Evolutionary conservation across 2,113 vertebrate species (phyloP), one percentile per base, ranked within the genome.

Genomic region (Peucedramus taeniatus): DNA sequence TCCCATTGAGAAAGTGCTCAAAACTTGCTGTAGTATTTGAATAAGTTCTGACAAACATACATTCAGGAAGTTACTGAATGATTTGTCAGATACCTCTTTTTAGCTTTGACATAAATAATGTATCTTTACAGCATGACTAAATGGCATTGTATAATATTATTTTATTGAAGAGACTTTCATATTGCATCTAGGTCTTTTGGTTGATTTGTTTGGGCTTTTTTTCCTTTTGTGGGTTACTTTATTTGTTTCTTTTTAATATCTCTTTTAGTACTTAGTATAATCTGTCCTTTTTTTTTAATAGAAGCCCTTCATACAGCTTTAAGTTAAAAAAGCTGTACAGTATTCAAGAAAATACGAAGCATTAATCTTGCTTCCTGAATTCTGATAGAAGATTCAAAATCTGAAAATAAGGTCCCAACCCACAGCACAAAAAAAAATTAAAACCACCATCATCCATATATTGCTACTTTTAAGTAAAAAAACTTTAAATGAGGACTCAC

Each of bases 391-490:
- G 10, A 5, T 83, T 87, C 16, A 63, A 87, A 80, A 66, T 4
- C 27, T 44, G 19, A 57, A 83, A 76, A 80, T 56, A 72, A 44
- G 6, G 0, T 0, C 4, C 8, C 18, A 59, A 19, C 6, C 3
- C 19, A 59, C 13, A 64, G 13, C 11, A 68, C 13, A 68, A 54
- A 22, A 88, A 37, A 40, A 68, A 54, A 19, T 0, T 16, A 37
- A 83, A 54, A 10, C 3, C 7, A 45, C 9, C 1, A 5, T 74
- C 10, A 53, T 61, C 7, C 3, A 28, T 54, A 10, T 74, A 23
- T 30, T 40, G 22, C 2, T 82, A 69, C 10, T 56, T n/a, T 74
- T 74, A 78, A 23, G 10, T 51, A 50, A 74, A 84, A 64, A 27
- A 88, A 69, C 11, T 51, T 60, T 56, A 72, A 88, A 64, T 28